A percentile compares a stretch with the other conserved stretches of the same genome.
These are phyloP conservation scores for Labrus mixtus DNA, from an alignment of 2,113 vertebrate species.

Conservation along the genomic window DNA sequence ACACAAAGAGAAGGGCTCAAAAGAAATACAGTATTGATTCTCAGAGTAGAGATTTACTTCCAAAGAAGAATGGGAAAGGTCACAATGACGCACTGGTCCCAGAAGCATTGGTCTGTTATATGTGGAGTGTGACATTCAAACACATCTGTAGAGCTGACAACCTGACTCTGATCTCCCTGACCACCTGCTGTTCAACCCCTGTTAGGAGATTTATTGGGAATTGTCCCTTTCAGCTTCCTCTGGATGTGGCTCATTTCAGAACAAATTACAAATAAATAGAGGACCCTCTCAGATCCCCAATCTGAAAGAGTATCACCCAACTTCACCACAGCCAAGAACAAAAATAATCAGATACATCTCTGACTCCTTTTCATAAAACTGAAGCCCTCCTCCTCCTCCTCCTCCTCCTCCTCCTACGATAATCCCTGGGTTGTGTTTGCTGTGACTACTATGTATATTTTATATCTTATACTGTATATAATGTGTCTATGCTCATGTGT, in stretches of 20 bases:
- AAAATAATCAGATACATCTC: neutral
- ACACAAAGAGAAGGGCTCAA: neutral
- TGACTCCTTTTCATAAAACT: too few relatives aligned
- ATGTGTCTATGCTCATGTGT: too few relatives aligned
- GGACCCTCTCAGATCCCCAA: too few relatives aligned
- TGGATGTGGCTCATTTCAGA: neutral
- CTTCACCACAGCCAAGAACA: neutral
- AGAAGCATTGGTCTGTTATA: too few relatives aligned
- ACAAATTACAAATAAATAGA: slow-evolving; percentile 7
- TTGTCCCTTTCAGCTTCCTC: too few relatives aligned
- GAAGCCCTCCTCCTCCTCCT: too few relatives aligned
- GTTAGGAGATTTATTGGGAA: neutral
- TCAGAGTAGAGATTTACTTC: neutral
- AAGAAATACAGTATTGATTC: neutral
- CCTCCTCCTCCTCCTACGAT: too few relatives aligned
- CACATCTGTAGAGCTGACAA: too few relatives aligned
- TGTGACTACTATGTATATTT: too few relatives aligned
- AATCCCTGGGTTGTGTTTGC: too few relatives aligned
- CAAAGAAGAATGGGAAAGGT: neutral
- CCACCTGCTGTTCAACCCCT: neutral
- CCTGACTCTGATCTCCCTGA: neutral
- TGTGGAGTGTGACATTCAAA: too few relatives aligned
- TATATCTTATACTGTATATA: too few relatives aligned
- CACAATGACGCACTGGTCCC: neutral
- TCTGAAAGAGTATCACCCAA: neutral